Evolutionary conservation across 2,888 invertebrate species (phyloP).

Genomic region (Coelopa pilipes): DNA sequence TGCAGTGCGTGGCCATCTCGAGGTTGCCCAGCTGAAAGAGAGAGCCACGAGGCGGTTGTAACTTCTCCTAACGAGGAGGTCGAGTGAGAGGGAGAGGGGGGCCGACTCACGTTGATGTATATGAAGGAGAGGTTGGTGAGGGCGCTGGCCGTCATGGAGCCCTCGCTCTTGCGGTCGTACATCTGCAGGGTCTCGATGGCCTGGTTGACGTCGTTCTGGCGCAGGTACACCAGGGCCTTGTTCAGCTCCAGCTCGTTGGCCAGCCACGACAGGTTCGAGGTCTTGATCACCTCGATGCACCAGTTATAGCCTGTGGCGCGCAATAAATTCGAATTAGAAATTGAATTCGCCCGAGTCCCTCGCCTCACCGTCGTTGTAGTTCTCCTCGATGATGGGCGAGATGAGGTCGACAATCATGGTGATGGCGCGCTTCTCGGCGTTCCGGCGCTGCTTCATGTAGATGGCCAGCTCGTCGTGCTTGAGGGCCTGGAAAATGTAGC

Average conservation of each 20-base stretch:
- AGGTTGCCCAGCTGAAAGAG: constrained; percentile 78
- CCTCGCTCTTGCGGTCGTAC: constrained; percentile 84
- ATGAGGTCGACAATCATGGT: constrained; percentile 90
- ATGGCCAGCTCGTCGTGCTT: constrained; percentile 80
- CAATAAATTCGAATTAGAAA: constrained; percentile 4
- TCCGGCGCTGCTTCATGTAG: constrained; percentile 77
- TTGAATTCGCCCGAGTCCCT: neutral
- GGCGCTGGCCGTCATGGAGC: constrained; percentile 84
- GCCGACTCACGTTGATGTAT: constrained; percentile 65
- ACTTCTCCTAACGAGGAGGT: neutral
- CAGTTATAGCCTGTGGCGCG: constrained; percentile 71
- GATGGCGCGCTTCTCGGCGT: constrained; percentile 83
- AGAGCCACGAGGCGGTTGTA: neutral
- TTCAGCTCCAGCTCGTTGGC: constrained; percentile 91
- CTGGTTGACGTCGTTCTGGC: constrained; percentile 81
- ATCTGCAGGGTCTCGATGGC: constrained; percentile 87
- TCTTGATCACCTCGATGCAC: constrained; percentile 95
- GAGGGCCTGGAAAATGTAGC: constrained; percentile 79
- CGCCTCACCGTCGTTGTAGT: constrained; percentile 72
- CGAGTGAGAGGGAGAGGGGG: too few relatives aligned
- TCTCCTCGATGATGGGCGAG: constrained; percentile 82
- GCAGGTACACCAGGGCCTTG: constrained; percentile 86
- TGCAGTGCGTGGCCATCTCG: constrained; percentile 81
- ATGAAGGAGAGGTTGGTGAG: constrained; percentile 88
- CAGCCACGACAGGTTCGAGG: constrained; percentile 83